Conservation (phyloP, 2,113 vertebrate genomes). For the Peromyscus leucopus region DNA sequence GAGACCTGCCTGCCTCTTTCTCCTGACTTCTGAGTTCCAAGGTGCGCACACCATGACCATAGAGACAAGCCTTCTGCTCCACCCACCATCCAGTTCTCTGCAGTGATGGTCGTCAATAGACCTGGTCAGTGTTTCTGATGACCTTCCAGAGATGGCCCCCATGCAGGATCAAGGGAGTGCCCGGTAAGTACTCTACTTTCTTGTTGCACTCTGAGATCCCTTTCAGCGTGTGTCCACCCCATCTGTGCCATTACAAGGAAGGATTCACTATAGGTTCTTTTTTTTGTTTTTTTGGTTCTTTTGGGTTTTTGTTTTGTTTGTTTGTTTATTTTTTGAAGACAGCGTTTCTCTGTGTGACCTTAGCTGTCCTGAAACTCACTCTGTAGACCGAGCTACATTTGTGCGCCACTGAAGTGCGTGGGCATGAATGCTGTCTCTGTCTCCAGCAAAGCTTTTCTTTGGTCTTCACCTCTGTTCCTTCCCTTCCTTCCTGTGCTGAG, state of each 20-base stretch:
- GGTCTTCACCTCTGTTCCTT: background rate
- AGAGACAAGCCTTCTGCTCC: background rate
- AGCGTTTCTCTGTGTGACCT: background rate
- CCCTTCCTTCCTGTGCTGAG: background rate
- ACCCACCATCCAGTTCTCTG: too few relatives aligned
- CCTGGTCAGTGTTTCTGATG: background rate
- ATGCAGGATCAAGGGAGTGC: background rate
- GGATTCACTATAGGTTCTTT: background rate
- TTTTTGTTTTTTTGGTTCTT: too few relatives aligned
- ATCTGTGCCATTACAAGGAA: background rate
- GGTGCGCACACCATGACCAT: background rate
- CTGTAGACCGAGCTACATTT: background rate
- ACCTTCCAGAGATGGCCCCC: background rate
- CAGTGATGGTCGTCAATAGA: rapidly evolving
- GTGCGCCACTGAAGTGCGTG: background rate
- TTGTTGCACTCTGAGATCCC: background rate
- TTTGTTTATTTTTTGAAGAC: background rate
- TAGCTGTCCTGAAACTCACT: background rate
- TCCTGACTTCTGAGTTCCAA: background rate
- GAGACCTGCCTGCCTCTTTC: background rate
- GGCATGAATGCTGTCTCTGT: background rate
- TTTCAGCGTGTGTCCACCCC: background rate
- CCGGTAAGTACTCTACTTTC: background rate
- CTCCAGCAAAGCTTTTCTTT: background rate
- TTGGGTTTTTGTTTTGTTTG: too few relatives aligned